Conservation (phyloP, 2,888 invertebrate genomes). For the Corbicula japonica region DNA sequence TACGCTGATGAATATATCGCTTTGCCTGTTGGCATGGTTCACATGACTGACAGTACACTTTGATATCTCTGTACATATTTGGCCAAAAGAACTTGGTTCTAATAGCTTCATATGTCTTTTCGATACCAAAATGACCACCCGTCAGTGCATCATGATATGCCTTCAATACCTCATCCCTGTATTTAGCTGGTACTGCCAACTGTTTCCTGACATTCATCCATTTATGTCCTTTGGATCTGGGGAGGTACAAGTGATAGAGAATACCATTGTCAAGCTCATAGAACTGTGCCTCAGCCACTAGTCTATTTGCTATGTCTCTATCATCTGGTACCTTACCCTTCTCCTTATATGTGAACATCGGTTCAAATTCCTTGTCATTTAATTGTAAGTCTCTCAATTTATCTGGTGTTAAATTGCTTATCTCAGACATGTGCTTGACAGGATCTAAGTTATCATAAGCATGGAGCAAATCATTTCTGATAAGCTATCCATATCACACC, state of each 20-base stretch:
- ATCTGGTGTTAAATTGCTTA: neutral
- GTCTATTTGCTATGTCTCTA: slow-evolving; percentile 9
- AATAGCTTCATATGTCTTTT: slow-evolving; percentile 33
- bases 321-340: slow-evolving; percentile 23
- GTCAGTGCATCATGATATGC: slow-evolving; percentile 33
- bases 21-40: slow-evolving; percentile 22
- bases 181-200: slow-evolving; percentile 18
- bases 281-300: slow-evolving; percentile 28
- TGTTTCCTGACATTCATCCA: slow-evolving; percentile 23
- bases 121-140: slow-evolving; percentile 23
- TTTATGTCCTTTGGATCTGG: slow-evolving; percentile 29
- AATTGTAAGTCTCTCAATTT: neutral
- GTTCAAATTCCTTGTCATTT: too few species aligned
- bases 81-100: slow-evolving; percentile 38
- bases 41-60: slow-evolving; percentile 20
- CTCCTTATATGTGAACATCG: slow-evolving; percentile 13
- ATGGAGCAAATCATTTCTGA: slow-evolving; percentile 34
- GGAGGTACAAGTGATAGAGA: slow-evolving; percentile 31
- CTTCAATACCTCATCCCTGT: slow-evolving; percentile 16
- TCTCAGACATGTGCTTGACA: neutral
- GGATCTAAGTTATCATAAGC: slow-evolving; percentile 17
- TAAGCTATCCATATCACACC: neutral
- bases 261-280: slow-evolving; percentile 28
- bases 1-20: neutral
- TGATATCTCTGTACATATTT: slow-evolving; percentile 13